Conservation (phyloP, 1,140 invertebrate species). For the Drosophila trapezifrons region DNA sequence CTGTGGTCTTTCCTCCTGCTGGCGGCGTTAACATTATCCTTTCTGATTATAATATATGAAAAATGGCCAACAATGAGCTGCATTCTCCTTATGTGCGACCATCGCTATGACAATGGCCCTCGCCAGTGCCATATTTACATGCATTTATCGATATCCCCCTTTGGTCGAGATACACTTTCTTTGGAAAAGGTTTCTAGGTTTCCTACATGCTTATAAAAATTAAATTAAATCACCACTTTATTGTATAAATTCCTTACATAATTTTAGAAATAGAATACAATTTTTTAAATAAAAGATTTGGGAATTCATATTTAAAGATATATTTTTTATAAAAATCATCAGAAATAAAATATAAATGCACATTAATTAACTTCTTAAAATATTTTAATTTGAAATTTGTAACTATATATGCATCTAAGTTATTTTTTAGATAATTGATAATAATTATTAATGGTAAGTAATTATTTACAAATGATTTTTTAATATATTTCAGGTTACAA, state of each 20-base stretch:
- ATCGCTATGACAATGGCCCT: slow-evolving; percentile 35
- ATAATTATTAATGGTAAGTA: too few relatives aligned
- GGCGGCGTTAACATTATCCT: slow-evolving; percentile 70
- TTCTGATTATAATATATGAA: slow-evolving; percentile 75
- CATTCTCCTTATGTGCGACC: slow-evolving; percentile 18
- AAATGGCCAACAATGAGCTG: slow-evolving; percentile 58
- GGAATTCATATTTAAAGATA: too few relatives aligned
- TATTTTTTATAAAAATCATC: too few relatives aligned
- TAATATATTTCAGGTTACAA: not conserved
- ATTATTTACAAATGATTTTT: too few relatives aligned
- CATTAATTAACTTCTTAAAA: too few relatives aligned
- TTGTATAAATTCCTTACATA: too few relatives aligned
- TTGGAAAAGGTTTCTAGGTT: not conserved
- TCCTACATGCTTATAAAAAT: too few relatives aligned
- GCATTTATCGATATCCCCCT: slow-evolving; percentile 68
- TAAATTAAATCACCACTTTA: fast-evolving
- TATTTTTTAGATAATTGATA: too few relatives aligned
- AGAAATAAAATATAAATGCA: fast-evolving
- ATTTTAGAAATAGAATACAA: too few relatives aligned
- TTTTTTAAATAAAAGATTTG: too few relatives aligned
- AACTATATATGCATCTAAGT: too few relatives aligned
- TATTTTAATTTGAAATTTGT: too few relatives aligned
- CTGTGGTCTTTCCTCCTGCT: slow-evolving; percentile 30
- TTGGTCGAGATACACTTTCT: not conserved
- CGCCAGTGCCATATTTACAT: slow-evolving; percentile 57